Evolutionary conservation across 2,113 vertebrate genomes (phyloP).

Genomic region (Ochotona princeps): DNA sequence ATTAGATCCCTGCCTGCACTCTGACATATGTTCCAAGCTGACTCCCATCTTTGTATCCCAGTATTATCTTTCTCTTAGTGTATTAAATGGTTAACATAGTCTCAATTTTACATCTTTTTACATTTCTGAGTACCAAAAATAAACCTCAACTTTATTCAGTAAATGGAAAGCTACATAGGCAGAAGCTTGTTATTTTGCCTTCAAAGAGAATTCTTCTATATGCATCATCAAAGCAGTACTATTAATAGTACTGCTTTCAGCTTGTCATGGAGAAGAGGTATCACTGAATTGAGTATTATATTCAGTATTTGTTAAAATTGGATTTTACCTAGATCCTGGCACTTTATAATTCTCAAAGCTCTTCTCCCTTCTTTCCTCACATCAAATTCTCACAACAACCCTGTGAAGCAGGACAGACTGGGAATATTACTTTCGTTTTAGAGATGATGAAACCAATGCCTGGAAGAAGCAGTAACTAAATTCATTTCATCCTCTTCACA

Average conservation of each 20-base stretch:
- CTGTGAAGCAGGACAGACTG: background rate
- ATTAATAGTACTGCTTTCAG: slow-evolving; percentile 54
- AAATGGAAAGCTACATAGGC: slow-evolving; percentile 31
- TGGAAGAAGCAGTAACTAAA: background rate
- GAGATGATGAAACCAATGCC: background rate
- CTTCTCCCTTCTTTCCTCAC: slow-evolving; percentile 31
- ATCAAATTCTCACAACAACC: slow-evolving; percentile 7
- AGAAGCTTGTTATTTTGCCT: slow-evolving; percentile 47
- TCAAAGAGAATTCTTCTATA: slow-evolving; percentile 49
- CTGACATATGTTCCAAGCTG: background rate
- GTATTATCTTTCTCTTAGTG: background rate
- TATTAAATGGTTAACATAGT: slow-evolving; percentile 46
- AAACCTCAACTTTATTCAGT: slow-evolving; percentile 13
- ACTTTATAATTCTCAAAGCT: slow-evolving; percentile 58
- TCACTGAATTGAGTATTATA: slow-evolving; percentile 43
- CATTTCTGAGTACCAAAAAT: slow-evolving; percentile 37
- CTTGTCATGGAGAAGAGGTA: slow-evolving; percentile 33
- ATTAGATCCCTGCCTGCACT: background rate
- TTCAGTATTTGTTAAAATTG: slow-evolving; percentile 61
- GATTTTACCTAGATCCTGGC: slow-evolving; percentile 56
- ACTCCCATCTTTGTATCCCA: background rate
- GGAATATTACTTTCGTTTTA: slow-evolving; percentile 6
- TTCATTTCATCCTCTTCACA: background rate
- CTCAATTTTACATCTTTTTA: background rate
- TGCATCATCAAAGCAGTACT: slow-evolving; percentile 65